A percentile compares a stretch with the other conserved stretches of the same genome.
Evolutionary conservation across 2,888 invertebrate genomes (phyloP).

Genomic region (Alcis repandata): DNA sequence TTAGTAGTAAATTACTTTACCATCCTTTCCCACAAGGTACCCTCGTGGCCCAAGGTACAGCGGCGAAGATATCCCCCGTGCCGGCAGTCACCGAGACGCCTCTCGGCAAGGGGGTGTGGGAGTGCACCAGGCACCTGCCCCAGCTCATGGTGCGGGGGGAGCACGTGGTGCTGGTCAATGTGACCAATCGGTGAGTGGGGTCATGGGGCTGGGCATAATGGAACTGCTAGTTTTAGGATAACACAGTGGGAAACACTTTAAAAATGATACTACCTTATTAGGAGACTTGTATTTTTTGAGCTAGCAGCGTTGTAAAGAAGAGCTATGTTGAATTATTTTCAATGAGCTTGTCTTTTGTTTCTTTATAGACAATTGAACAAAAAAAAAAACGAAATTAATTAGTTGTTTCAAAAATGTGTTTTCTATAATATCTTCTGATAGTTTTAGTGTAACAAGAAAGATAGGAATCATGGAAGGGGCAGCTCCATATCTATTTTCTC

Average conservation of each 20-base stretch:
- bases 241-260: neutral
- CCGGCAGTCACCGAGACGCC: constrained; percentile 86
- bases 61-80: constrained; percentile 77
- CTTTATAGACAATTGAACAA: too few species aligned
- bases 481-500: neutral
- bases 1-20: neutral
- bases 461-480: neutral
- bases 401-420: too few species aligned
- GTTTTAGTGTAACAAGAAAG: too few species aligned
- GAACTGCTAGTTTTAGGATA: neutral
- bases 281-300: too few species aligned
- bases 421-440: too few species aligned
- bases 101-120: constrained; percentile 87
- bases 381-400: too few species aligned
- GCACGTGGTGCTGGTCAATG: constrained; percentile 88
- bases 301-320: too few species aligned
- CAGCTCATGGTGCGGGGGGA: constrained; percentile 92
- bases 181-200: constrained; percentile 63
- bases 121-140: constrained; percentile 89
- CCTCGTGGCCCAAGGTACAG: constrained; percentile 73
- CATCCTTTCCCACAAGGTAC: constrained; percentile 61
- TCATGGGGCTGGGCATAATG: too few species aligned
- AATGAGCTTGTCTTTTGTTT: too few species aligned
- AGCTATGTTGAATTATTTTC: too few species aligned
- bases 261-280: too few species aligned